Conservation (phyloP, 2,888 invertebrate genomes). For the Acleris emargana region DNA sequence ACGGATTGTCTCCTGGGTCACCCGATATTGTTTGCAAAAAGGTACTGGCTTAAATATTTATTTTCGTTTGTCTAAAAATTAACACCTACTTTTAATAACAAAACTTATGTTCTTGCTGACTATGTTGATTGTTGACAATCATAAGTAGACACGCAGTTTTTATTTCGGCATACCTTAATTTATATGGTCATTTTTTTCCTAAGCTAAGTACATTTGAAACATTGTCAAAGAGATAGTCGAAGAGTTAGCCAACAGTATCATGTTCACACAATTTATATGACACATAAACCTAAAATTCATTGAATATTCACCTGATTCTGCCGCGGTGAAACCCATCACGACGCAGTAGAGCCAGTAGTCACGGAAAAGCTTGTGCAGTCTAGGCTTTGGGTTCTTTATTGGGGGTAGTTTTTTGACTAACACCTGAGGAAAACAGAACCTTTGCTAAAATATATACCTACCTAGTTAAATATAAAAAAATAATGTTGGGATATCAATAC, state of each 20-base stretch:
- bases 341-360: conserved; percentile 99
- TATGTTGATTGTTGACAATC: no score
- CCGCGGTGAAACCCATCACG: conserved; percentile 98
- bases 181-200: neutral
- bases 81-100: no score
- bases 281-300: neutral
- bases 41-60: no score
- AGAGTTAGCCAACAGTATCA: conserved; percentile 12
- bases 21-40: no score
- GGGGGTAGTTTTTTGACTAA: conserved; percentile 93
- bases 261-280: neutral
- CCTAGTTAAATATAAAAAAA: no score
- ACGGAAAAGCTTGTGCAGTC: conserved; percentile 97
- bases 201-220: conserved; percentile 7
- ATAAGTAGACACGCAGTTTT: no score
- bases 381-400: conserved; percentile 94
- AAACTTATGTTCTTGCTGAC: no score
- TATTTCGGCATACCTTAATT: no score
- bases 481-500: no score
- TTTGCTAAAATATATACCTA: no score
- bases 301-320: conserved; percentile 84
- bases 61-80: no score
- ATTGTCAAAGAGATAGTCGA: conserved; percentile 19
- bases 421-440: conserved; percentile 62
- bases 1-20: no score